phyloP scores from a whole-genome alignment of 2,888 invertebrate species.

The Amphiduros pacificus region DNA sequence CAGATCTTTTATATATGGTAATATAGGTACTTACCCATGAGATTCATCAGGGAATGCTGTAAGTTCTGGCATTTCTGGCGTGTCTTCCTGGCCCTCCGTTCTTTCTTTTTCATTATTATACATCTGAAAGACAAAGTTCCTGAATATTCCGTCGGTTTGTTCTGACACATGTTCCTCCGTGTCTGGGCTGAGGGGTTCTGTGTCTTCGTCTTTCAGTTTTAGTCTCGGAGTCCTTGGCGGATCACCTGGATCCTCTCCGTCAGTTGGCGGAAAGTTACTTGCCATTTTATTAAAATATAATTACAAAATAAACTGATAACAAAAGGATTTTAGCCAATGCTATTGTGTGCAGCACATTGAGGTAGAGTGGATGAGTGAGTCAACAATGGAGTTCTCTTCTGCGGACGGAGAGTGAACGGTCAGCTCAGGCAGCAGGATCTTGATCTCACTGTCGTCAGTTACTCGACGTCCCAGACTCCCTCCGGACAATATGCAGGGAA shows the following conservation, averaged over 20 bases:
- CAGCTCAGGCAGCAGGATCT: too few species aligned
- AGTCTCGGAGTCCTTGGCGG: constrained; percentile 33
- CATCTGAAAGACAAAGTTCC: constrained; percentile 49
- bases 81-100: constrained; percentile 39
- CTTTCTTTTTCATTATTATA: constrained; percentile 26
- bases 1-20: too few species aligned
- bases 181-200: constrained; percentile 39
- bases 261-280: constrained; percentile 16
- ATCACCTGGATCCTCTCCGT: constrained; percentile 18
- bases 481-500: too few species aligned
- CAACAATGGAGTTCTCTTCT: too few species aligned
- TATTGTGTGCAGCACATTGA: too few species aligned
- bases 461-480: too few species aligned
- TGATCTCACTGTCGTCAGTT: too few species aligned
- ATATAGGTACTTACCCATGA: constrained; percentile 36
- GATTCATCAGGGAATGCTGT: constrained; percentile 43
- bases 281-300: too few species aligned
- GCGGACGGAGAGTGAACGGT: too few species aligned
- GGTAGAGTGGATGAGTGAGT: too few species aligned
- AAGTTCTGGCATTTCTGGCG: constrained; percentile 44
- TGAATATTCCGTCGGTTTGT: constrained; percentile 52
- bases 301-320: too few species aligned
- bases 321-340: too few species aligned
- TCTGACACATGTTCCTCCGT: constrained; percentile 51
- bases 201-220: constrained; percentile 28